Evolutionary conservation across 2,888 invertebrate genomes (phyloP).

Genomic region (Strigamia transsilvanica): DNA sequence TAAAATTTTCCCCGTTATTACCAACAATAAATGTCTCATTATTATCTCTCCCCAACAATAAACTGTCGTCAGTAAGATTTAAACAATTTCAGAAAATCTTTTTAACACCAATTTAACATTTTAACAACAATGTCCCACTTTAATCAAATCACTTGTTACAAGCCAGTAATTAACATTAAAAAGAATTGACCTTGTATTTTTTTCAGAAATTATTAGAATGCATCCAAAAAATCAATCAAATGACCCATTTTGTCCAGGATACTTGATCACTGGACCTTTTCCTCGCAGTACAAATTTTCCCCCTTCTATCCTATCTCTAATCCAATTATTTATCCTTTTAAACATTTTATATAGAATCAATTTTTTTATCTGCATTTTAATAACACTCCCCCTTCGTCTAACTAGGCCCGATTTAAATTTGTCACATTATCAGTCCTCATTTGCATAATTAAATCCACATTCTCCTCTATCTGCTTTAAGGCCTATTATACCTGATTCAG

Average conservation of each 20-base stretch:
- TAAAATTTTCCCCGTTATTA: not conserved
- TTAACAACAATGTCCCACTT: not conserved
- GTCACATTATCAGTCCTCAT: constrained; percentile 43
- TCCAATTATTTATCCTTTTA: not conserved
- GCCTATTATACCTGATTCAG: constrained; percentile 47
- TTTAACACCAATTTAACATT: not conserved
- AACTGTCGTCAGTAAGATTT: too few relatives aligned
- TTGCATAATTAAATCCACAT: constrained; percentile 49
- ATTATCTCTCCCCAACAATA: not conserved
- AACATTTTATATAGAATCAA: not conserved
- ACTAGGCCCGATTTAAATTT: constrained; percentile 39
- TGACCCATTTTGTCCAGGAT: constrained; percentile 5
- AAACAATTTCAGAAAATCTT: too few relatives aligned
- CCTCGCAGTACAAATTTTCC: not conserved
- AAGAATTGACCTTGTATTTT: not conserved
- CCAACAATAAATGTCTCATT: not conserved
- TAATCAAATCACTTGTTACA: not conserved
- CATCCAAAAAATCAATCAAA: constrained; percentile 28
- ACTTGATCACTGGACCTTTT: not conserved
- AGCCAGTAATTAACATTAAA: not conserved
- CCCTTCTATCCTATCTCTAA: not conserved
- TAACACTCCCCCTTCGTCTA: not conserved
- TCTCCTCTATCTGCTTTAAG: constrained; percentile 39
- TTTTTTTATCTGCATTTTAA: not conserved
- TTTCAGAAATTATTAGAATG: not conserved